Base-by-base conservation (phyloP, 2,888 invertebrate genomes). In the Drosophila pseudotakahashii region DNA sequence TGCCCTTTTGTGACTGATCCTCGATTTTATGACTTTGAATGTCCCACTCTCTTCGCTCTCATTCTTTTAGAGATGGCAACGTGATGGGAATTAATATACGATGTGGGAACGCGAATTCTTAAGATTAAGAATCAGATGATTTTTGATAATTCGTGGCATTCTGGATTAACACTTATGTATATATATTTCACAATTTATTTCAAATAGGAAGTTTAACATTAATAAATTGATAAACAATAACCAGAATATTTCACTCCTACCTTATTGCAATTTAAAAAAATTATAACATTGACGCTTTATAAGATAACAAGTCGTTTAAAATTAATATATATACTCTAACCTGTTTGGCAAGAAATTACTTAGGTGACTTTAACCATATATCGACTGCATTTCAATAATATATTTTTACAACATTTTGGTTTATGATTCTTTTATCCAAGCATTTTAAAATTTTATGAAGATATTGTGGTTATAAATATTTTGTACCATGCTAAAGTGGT, bases 1-100 rank as follows among this genome's bases (percentile, higher is more conserved):
- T 69, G 61, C 57, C 57, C 81, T 87, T 81, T 81, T 87, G 82
- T 85, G 88, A 81, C 85, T 81, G 88, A 88, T 82, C 81, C 88
- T 88, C 87, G 71, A 70, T 76, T 68, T 88, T 82, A 68, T 80
- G 86, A 84, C 81, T 83, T 59, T 69, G 63, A 58, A 41, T 45
- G 53, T 57, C 39, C 16, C 62, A 39, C 39, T 23, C 45, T 51
- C 45, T 16, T n/a, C 19, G 16, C 26, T 11, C 50, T 51, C 32
- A 36, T 68, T 26, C 13, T 3, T 41, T 32, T 41, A 61, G 77
- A 39, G 82, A 79, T 82, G 79, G 61, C 67, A 79, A 51, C 70
- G 73, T 81, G 85, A 76, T 60, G 69, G 69, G 62, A 66, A 64
- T 60, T 13, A n/a, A 4, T 7, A n/a, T 26, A 7, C 48, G 19